Evolutionary conservation across 92 coral and sea anemone genomes (phyloP), one percentile per base, ranked within the genome.

Genomic region (Diadumene lineata): DNA sequence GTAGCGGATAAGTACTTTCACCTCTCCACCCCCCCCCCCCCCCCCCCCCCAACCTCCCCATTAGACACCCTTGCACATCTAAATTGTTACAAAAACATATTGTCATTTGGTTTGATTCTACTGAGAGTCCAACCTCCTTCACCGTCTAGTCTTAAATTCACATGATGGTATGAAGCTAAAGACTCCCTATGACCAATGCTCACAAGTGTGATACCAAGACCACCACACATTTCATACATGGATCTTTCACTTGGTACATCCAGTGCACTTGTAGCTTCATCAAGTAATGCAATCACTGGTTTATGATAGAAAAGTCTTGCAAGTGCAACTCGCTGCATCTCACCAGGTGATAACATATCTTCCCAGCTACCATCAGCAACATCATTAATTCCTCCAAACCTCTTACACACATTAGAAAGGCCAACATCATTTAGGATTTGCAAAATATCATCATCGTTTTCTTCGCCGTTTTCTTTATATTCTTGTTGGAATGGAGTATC

Each of bases 241-340:
- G 64, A 76, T 57, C 68, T 79, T 61, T 94, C 97, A 0, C 97
- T 79, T 24, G 86, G 68, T 8, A 70, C 78, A 74, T 94, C 98
- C 56, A 94, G 65, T 8, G 98, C 98, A 86, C 98, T 92, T 16
- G 97, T 92, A n/a, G 98, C 98, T 60, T 94, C 98, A 61, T 94
- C 98, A 19, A 94, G 83, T 57, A 94, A 92, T 77, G 76, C 98
- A 68, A 89, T 64, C 11, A 64, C 71, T 11, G 98, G 98, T 22
- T 72, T 81, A 63, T 94, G 97, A 68, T 83, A 92, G 84, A 94
- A 89, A 64, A 94, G 60, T 31, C 98, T 83, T 22, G 98, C 98
- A 65, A 94, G 92, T 6, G 96, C 90, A 67, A 94, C 60, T 32
- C 98, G 75, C 76, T 94, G 98, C 93, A 94, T 94, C 66, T 94